Evolutionary conservation across 2,888 invertebrate genomes (phyloP), one percentile per base, ranked within the genome.

Genomic region (Tridacna crocea): DNA sequence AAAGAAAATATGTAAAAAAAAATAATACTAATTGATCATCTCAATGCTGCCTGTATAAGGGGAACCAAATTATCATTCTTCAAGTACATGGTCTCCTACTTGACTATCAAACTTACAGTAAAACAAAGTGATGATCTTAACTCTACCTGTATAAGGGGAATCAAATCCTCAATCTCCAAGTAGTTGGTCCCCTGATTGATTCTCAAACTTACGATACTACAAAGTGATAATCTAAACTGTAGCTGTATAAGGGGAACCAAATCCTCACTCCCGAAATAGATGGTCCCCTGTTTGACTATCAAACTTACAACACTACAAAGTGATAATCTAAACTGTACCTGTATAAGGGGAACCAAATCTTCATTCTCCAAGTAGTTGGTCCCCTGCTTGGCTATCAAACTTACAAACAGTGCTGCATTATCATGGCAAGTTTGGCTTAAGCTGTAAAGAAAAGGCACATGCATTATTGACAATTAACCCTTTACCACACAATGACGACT

Each of bases 311-410:
- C n/a, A n/a, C n/a, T n/a, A n/a, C n/a, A n/a, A 55, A 19, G 6
- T 19, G 19, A 19, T 55, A 55, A 55, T 55, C 15, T 19, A 6
- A 55, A 10, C n/a, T 19, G 72, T 77, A 95, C 95, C 94, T 95
- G 94, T 75, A 99, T 97, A 90, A 99, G 95, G 27, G 98, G 97
- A 93, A 98, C 97, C 95, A 99, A 97, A 95, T 99, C 99, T 93
- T 98, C 98, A 0, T 98, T 98, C 26, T 94, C 90, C 66, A 96
- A 89, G 89, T 95, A 95, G 87, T 93, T 94, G 76, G 93, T 87
- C 85, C 93, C 92, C 80, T 91, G 89, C 89, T 94, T 94, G 75
- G 98, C 97, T 82, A 98, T 95, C 84, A 99, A 96, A 93, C 97
- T 96, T 66, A 98, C 96, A 95, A 99, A 99, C 88, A 97, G 96